Evolutionary conservation across 2,113 vertebrate species (phyloP).

Genomic region (Rhipidura dahli): DNA sequence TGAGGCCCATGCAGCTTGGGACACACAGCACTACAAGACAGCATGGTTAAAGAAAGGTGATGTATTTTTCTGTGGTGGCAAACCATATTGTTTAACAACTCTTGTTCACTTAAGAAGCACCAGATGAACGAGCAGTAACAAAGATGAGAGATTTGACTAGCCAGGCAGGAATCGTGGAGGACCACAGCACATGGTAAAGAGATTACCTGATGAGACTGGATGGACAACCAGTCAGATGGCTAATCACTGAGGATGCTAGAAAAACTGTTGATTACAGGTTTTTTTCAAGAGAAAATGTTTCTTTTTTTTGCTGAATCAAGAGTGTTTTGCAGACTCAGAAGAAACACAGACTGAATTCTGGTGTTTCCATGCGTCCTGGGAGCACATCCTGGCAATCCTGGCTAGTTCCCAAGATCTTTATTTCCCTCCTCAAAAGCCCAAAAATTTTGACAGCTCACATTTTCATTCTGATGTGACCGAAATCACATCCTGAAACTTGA

Average conservation of each 20-base stretch:
- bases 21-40: not conserved
- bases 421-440: not conserved
- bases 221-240: not conserved
- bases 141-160: not conserved
- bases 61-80: not conserved
- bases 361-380: rapidly evolving
- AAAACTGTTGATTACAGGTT: not conserved
- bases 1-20: not conserved
- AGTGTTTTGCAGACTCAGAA: not conserved
- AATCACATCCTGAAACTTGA: slow-evolving; percentile 3
- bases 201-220: not conserved
- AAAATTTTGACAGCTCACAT: not conserved
- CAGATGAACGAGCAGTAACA: not conserved
- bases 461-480: not conserved
- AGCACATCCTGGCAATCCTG: not conserved
- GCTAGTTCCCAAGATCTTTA: not conserved
- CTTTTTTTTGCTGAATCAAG: not conserved
- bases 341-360: not conserved
- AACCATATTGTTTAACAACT: not conserved
- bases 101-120: not conserved
- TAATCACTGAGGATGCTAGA: not conserved
- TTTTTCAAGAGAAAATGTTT: not conserved
- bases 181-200: rapidly evolving
- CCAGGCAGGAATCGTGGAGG: not conserved
- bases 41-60: not conserved